Percentiles rank a stretch among this genome's conserved stretches.
Conservation (phyloP, 1,140 invertebrate species). For the Doryteuthis pealeii region DNA sequence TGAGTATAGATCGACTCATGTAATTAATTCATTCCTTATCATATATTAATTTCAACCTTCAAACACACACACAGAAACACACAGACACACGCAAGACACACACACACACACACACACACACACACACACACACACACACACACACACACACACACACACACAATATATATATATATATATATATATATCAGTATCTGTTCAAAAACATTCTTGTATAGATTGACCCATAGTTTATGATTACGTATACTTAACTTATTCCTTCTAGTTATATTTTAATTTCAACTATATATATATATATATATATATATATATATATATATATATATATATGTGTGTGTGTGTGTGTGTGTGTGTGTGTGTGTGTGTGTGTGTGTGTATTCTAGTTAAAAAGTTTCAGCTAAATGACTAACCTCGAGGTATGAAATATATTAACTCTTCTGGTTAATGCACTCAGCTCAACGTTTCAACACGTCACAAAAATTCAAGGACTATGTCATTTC, state of each 20-base stretch:
- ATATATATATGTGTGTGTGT: not conserved
- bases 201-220: not conserved
- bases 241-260: too few relatives aligned
- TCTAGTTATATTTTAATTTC: not conserved
- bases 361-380: not conserved
- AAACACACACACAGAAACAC: too few relatives aligned
- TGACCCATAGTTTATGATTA: too few relatives aligned
- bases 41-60: not conserved
- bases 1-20: too few relatives aligned
- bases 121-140: not conserved
- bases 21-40: too few relatives aligned
- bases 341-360: not conserved
- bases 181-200: too few relatives aligned
- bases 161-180: too few relatives aligned
- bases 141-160: too few relatives aligned
- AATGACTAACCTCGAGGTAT: not conserved
- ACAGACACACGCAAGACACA: not conserved
- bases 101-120: conserved; percentile 1
- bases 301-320: conserved; percentile 7
- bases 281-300: conserved; percentile 4
- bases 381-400: not conserved
- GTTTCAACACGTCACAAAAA: too few relatives aligned
- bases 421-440: too few relatives aligned
- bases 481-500: too few relatives aligned
- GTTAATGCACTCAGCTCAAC: too few relatives aligned